These are phyloP conservation scores for Etheostoma nigrum DNA, from an alignment of 2,797 vertebrate genomes.

Conservation along the genomic window DNA sequence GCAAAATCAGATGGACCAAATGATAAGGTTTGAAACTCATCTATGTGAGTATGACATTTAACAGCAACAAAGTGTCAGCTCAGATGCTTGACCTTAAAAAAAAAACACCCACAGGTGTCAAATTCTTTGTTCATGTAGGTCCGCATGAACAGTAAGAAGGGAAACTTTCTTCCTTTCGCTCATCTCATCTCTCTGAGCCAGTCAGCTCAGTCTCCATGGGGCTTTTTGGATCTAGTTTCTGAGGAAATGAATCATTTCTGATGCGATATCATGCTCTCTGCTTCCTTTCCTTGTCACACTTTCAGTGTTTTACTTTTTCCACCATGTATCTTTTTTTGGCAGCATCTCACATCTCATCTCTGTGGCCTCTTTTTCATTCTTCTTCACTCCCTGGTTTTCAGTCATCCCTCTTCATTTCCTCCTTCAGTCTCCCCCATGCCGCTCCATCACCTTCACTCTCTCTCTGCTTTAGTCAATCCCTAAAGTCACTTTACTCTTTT, in stretches of 20 bases:
- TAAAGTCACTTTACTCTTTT: not conserved
- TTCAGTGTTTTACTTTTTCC: not conserved
- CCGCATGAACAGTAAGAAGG: not conserved
- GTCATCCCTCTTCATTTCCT: conserved; percentile 19
- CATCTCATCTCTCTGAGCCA: conserved; percentile 8
- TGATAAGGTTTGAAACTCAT: not conserved
- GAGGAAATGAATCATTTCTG: conserved; percentile 47
- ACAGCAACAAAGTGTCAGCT: not conserved
- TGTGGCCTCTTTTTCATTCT: conserved; percentile 27
- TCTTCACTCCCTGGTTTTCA: not conserved
- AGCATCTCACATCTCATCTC: conserved; percentile 9
- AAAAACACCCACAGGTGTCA: not conserved
- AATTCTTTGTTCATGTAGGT: not conserved
- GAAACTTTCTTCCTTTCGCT: conserved; percentile 6
- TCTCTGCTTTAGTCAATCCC: conserved; percentile 16
- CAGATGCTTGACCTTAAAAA: not conserved
- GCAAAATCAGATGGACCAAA: not conserved
- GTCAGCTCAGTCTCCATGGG: not conserved
- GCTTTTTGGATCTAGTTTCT: conserved; percentile 16
- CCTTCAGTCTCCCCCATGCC: conserved; percentile 13
- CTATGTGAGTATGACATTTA: not conserved
- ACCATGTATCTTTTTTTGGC: conserved; percentile 8
- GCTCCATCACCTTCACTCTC: conserved; percentile 24
- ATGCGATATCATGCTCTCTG: conserved; percentile 38
- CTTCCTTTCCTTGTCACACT: conserved; percentile 11